Conservation (phyloP, 2,797 vertebrate genomes). For the Poecilia velifera region DNA sequence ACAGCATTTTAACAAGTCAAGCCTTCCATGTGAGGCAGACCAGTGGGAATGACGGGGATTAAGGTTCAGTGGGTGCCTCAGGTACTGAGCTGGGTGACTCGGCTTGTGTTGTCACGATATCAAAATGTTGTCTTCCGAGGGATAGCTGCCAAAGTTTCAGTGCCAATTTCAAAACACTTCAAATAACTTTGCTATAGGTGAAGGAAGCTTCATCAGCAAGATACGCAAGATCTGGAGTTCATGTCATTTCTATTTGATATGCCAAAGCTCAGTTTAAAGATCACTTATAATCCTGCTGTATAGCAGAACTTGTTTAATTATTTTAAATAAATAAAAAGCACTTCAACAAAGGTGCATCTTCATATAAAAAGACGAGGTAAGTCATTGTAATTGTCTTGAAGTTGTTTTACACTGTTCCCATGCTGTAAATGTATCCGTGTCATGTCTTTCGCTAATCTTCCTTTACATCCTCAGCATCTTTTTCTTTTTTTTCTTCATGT, state of each 20-base stretch:
- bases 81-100: not conserved
- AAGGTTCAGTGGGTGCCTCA: constrained; percentile 2
- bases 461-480: not conserved
- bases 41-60: not conserved
- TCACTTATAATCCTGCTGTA: not conserved
- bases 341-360: not conserved
- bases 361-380: not conserved
- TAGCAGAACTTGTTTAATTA: not conserved
- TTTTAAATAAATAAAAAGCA: not conserved
- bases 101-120: not conserved
- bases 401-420: not conserved
- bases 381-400: not conserved
- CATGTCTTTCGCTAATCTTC: not conserved
- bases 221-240: not conserved
- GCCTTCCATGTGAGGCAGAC: not conserved
- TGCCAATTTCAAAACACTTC: not conserved
- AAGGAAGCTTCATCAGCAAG: not conserved
- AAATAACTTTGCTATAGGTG: not conserved
- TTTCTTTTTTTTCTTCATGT: not conserved
- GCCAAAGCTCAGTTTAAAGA: not conserved
- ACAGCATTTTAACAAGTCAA: not conserved
- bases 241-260: not conserved
- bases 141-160: not conserved
- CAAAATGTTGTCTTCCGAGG: not conserved
- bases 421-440: not conserved